phyloP scores from a whole-genome alignment of 2,888 invertebrate genomes.

The Lucinisca nassula region DNA sequence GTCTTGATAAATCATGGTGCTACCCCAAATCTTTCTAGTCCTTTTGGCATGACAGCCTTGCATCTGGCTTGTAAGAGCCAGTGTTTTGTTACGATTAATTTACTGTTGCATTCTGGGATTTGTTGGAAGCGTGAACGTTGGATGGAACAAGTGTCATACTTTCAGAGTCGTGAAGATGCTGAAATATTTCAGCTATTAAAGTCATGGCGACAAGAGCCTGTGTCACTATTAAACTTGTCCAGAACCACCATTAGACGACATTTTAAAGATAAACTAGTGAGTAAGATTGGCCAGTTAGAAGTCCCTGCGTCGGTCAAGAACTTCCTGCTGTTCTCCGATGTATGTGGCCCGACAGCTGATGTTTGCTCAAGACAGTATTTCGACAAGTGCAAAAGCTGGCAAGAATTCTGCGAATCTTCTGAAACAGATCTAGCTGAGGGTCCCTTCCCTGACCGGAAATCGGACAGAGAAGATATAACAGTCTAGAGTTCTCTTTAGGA shows the following conservation, averaged over 20 bases:
- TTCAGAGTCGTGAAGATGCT: neutral
- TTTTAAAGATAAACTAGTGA: constrained; percentile 20
- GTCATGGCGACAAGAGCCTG: constrained; percentile 7
- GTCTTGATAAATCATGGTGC: constrained; percentile 74
- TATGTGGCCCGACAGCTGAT: neutral
- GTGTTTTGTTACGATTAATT: constrained; percentile 35
- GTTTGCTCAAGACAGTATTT: neutral
- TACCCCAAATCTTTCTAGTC: constrained; percentile 74
- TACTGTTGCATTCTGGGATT: constrained; percentile 71
- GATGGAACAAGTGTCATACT: constrained; percentile 36
- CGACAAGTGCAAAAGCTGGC: neutral
- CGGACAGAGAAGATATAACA: neutral
- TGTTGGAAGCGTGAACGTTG: constrained; percentile 70
- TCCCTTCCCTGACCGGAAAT: neutral
- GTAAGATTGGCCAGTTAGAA: neutral
- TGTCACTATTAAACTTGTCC: constrained; percentile 32
- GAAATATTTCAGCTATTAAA: neutral
- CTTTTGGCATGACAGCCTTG: constrained; percentile 75
- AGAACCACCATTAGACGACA: constrained; percentile 19
- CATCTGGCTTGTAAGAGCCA: constrained; percentile 65
- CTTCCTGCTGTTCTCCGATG: constrained; percentile 37
- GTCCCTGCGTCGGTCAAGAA: constrained; percentile 33
- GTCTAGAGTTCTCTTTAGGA: too few relatives aligned
- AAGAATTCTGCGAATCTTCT: neutral
- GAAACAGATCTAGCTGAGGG: neutral